Evolutionary conservation across 2,797 vertebrate genomes (phyloP).

Genomic region (Siniperca scherzeri): DNA sequence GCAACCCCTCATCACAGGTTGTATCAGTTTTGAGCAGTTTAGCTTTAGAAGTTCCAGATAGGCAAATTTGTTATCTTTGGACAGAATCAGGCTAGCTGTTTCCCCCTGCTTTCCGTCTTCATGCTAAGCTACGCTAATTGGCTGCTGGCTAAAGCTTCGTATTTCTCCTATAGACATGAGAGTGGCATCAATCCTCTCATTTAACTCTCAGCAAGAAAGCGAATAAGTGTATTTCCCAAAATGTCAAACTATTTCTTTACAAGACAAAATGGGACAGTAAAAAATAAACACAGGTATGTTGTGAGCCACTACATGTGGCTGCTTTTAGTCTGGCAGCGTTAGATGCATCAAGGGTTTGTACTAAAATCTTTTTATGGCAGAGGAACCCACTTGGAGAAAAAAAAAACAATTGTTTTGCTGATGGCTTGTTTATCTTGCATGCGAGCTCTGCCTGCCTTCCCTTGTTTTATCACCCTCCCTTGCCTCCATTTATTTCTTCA

Average conservation of each 20-base stretch:
- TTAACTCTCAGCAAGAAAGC: background rate
- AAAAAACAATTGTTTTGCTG: constrained; percentile 35
- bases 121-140: background rate
- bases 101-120: background rate
- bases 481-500: constrained; percentile 18
- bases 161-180: background rate
- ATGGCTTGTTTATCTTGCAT: constrained; percentile 46
- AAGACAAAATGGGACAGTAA: background rate
- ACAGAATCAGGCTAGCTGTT: background rate
- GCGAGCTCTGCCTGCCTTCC: constrained; percentile 15
- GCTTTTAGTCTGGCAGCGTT: constrained; percentile 4
- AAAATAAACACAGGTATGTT: background rate
- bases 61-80: background rate
- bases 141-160: background rate
- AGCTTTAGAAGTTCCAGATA: background rate
- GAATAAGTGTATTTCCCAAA: background rate
- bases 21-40: background rate
- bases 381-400: constrained; percentile 10
- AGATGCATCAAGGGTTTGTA: background rate
- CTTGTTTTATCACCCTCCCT: constrained; percentile 41
- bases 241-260: background rate
- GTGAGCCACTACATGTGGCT: background rate
- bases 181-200: background rate
- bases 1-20: background rate
- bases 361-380: constrained; percentile 19